A percentile compares a stretch with the other conserved stretches of the same genome.
Conservation (phyloP, 2,113 vertebrate species). For the Cynopterus brachyotis region DNA sequence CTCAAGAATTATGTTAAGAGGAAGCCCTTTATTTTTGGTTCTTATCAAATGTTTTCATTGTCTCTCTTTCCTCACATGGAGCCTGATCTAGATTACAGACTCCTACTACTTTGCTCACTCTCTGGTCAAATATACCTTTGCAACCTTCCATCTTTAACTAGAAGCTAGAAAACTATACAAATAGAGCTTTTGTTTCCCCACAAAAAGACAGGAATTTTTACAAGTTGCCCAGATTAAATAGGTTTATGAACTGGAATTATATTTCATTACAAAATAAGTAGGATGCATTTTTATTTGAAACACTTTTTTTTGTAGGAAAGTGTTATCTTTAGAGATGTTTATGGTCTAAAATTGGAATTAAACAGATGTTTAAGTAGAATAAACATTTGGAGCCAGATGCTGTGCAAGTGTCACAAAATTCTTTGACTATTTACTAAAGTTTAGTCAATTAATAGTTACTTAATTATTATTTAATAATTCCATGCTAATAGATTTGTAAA, state of each 20-base stretch:
- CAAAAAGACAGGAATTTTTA: neutral
- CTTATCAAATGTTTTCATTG: neutral
- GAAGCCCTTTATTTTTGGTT: neutral
- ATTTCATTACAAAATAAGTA: conserved; percentile 17
- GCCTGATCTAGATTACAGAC: neutral
- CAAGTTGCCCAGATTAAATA: neutral
- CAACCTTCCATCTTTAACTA: neutral
- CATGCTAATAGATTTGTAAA: neutral
- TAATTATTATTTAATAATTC: neutral
- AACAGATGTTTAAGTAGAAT: neutral
- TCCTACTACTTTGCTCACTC: neutral
- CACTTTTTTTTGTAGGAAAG: neutral
- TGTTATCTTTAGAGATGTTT: neutral
- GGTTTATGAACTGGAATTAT: neutral
- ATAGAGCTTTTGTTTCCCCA: neutral
- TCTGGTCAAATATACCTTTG: neutral
- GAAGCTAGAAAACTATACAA: neutral
- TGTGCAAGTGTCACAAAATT: neutral
- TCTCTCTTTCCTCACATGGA: neutral
- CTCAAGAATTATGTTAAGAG: neutral
- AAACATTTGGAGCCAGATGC: neutral
- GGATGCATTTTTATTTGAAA: conserved; percentile 13
- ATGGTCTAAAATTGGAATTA: neutral
- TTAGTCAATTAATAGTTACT: neutral
- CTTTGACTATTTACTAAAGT: conserved; percentile 6